Evolutionary conservation across 2,888 invertebrate species (phyloP), one percentile per base, ranked within the genome.

Genomic region (Fragum sueziense): DNA sequence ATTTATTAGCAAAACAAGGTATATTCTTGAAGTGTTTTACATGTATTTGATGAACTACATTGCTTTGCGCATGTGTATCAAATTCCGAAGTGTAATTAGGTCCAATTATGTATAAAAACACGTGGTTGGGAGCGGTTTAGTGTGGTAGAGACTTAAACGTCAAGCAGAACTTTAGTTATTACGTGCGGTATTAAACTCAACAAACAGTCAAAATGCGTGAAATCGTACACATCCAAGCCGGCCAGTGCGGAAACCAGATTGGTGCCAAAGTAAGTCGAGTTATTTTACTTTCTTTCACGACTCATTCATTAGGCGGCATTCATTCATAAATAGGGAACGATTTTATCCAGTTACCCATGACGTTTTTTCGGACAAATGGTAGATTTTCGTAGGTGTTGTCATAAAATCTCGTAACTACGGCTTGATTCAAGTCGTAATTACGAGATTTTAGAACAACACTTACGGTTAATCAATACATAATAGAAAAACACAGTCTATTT

Each of bases 191-290:
- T 34, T 17, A 22, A 62, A 31, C 31, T 34, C 33, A n/a, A 33
- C 6, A 31, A 17, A 22, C 34, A 33, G 62, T 17, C 33, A 62
- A 34, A 33, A 62, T 62, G 62, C 33, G 62, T 34, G 62, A 62
- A 62, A 62, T 62, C 34, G 62, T 62, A 34, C 62, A 62, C 62
- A 62, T 62, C 62, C 62, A 62, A 34, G 62, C 62, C 62, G 62
- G 62, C 34, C 62, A 62, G 62, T 62, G 62, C 62, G 62, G 62
- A 34, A 62, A 62, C 62, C 62, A 62, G 34, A 62, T 62, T 33
- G 62, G 62, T 62, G 62, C 62, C 34, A 62, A 62, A 34, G 62
- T 62, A 62, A 34, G 62, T 33, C 33, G 3, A 20, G 2, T 33
- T 62, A 62, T 62, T n/a, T 62, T 57, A 57, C 57, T 57, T 57